Percentiles rank a stretch among this genome's conserved stretches.
phyloP scores from a whole-genome alignment of 2,888 invertebrate species.

The Scaptomyza caliginosa region DNA sequence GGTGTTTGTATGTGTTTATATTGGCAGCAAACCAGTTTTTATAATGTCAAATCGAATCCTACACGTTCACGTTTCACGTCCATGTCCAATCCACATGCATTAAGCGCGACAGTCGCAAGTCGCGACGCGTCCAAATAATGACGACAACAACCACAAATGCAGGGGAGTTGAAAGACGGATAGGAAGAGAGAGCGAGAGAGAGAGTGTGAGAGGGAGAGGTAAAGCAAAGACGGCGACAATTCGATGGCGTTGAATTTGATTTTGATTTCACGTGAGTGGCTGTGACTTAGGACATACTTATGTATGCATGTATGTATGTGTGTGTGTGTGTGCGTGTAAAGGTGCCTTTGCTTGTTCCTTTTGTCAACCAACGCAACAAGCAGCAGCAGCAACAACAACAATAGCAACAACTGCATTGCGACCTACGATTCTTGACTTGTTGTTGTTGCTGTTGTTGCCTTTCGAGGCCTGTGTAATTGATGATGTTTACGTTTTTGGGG shows the following conservation, averaged over 20 bases:
- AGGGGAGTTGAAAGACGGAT: not conserved
- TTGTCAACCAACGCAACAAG: conserved; percentile 67
- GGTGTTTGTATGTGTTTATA: conserved; percentile 30
- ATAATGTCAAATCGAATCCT: conserved; percentile 79
- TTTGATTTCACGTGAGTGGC: conserved; percentile 78
- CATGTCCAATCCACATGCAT: conserved; percentile 76
- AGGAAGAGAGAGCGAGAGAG: conserved; percentile 8
- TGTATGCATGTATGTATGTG: not conserved
- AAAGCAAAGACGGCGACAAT: conserved; percentile 28
- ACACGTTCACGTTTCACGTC: conserved; percentile 62
- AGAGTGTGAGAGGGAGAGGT: not conserved
- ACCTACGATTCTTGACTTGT: conserved; percentile 65
- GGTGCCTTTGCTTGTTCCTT: conserved; percentile 33
- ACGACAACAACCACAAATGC: conserved; percentile 47
- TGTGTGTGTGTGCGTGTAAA: conserved; percentile 23
- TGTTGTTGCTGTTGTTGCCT: conserved; percentile 37
- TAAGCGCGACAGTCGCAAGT: conserved; percentile 79
- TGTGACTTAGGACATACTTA: conserved; percentile 19
- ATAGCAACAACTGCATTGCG: conserved; percentile 53
- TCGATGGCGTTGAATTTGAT: conserved; percentile 77
- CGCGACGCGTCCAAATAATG: conserved; percentile 70
- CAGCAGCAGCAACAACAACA: conserved; percentile 14
- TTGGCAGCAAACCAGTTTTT: conserved; percentile 78
- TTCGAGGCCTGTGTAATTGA: conserved; percentile 73
- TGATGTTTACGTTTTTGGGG: conserved; percentile 72